Base-by-base conservation (phyloP, 2,797 vertebrate genomes). In the Pangasius larnaudii region DNA sequence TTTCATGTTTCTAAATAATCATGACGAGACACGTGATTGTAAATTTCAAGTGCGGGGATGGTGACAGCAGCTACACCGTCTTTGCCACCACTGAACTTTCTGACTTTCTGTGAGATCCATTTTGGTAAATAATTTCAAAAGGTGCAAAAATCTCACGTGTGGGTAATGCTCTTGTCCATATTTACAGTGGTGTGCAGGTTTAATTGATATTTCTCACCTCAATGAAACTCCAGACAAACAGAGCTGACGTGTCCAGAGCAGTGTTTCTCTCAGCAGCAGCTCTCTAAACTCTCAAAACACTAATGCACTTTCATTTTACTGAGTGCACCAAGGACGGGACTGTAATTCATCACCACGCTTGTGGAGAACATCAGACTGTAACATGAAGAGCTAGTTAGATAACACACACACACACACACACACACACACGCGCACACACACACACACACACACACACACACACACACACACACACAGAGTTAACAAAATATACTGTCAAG, bases 241-340 rank as follows among this genome's bases (percentile, higher is more conserved):
- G 80, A 83, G 9, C 39, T 83, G 39, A 65, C 7, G 59, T 49
- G 80, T 49, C 27, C 24, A 46, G 59, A 65, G 59, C 36, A 13
- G 79, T 14, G 56, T 3, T 61, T 82, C 58, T 82, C 39, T 81
- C 53, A 81, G 56, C 56, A 3, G 78, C 78, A 59, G 79, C 58
- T 82, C 33, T 61, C 79, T 18, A 42, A 83, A 65, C 27, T 63
- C 59, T 46, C 59, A 18, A 58, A 83, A 65, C 59, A n/a, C 39
- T 63, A 83, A 83, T 63, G 80, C 80, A 83, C 80, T 83, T 83
- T 65, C 39, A 65, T 83, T 83, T 83, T 5, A 83, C 79, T 82
- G 79, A 82, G 59, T 63, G 78, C 78, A 16, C 33, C 11, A 61
- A 61, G 33, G 79, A 82, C 58, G 14, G 36, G 79, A 46, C 33